Evolutionary conservation across 2,888 invertebrate species (phyloP).

Genomic region (Stomorhina lunata): DNA sequence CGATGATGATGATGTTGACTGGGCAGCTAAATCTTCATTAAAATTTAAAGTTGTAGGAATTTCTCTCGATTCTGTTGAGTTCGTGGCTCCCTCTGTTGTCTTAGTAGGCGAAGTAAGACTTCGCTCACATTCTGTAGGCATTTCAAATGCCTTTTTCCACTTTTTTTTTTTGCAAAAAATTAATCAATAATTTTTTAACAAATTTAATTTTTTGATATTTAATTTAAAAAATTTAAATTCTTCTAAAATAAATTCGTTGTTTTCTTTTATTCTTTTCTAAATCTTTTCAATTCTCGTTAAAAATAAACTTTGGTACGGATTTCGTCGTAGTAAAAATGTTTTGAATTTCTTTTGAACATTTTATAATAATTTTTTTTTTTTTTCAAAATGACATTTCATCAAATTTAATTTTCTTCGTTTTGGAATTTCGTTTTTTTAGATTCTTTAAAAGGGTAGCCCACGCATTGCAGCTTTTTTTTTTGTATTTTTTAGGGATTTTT

Average conservation of each 20-base stretch:
- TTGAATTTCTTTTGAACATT: conserved; percentile 30
- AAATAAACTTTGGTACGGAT: conserved; percentile 64
- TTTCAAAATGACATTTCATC: conserved; percentile 32
- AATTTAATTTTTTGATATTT: background rate
- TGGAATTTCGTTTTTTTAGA: too few species aligned
- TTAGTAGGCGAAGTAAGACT: conserved; percentile 63
- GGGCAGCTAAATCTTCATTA: conserved; percentile 51
- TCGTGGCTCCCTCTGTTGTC: conserved; percentile 40
- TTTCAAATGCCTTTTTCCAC: conserved; percentile 56
- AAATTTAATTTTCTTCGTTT: background rate
- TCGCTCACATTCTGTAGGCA: conserved; percentile 70
- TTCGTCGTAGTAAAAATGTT: conserved; percentile 35
- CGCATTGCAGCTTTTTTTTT: too few species aligned
- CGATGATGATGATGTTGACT: too few species aligned
- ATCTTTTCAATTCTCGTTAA: conserved; percentile 39
- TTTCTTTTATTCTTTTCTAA: background rate
- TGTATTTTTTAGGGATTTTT: too few species aligned
- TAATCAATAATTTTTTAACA: conserved; percentile 15
- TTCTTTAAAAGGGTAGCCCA: too few species aligned
- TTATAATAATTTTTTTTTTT: too few species aligned
- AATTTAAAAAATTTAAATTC: background rate
- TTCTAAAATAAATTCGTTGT: conserved; percentile 59
- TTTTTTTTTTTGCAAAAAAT: background rate
- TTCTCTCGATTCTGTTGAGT: conserved; percentile 38
- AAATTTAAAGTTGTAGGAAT: conserved; percentile 42